A percentile compares a stretch with the other conserved stretches of the same genome.
phyloP scores from a whole-genome alignment of 2,113 vertebrate species.

The Boulengeromyrus knoepffleri region DNA sequence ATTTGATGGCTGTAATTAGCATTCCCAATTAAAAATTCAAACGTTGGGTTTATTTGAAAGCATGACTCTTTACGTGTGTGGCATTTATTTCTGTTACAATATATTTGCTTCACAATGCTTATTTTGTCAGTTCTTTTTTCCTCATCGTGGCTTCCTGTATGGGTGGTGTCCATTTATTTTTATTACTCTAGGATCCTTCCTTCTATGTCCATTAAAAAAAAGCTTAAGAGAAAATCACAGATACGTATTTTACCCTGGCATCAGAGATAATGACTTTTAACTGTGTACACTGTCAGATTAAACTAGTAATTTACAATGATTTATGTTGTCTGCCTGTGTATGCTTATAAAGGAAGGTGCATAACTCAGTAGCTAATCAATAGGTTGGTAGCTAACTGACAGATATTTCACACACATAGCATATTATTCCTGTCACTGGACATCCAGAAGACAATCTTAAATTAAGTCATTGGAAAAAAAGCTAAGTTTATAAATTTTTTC shows the following conservation, averaged over 20 bases:
- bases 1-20: conserved; percentile 99
- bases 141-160: neutral
- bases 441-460: neutral
- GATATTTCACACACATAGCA: neutral
- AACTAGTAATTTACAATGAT: conserved; percentile 19
- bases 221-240: neutral
- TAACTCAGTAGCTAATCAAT: neutral
- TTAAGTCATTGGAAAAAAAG: neutral
- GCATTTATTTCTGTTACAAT: conserved; percentile 99
- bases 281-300: conserved; percentile 20
- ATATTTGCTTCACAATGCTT: conserved; percentile 93
- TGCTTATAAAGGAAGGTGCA: neutral
- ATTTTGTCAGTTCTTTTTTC: conserved; percentile 73
- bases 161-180: neutral
- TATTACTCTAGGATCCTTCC: neutral
- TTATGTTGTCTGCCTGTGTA: neutral
- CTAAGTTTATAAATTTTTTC: neutral
- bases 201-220: neutral
- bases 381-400: neutral
- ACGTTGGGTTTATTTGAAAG: conserved; percentile 97
- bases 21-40: conserved; percentile 99
- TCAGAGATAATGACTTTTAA: conserved; percentile 2
- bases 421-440: neutral
- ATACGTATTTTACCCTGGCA: conserved; percentile 13
- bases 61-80: conserved; percentile 88